Base-by-base conservation (phyloP, 2,797 vertebrate genomes). In the Naso thynnoides region DNA sequence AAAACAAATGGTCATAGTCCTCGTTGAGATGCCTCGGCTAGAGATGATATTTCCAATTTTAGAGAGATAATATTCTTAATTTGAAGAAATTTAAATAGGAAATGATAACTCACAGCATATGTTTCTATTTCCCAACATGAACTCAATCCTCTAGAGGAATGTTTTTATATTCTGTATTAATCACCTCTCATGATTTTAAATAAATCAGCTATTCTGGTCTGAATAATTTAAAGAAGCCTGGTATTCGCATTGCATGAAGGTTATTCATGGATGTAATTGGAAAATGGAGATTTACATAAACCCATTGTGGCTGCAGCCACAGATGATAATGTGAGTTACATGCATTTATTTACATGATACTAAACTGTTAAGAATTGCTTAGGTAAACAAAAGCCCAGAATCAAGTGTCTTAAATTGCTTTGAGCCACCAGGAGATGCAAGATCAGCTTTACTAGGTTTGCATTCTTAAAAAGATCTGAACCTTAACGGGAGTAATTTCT, bases 201-300 rank as follows among this genome's bases (percentile, higher is more conserved):
- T 61, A 82, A 86, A 75, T 23, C 0, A 76, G 50, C 39, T 66
- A 36, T 15, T 60, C 45, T 16, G 18, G 21, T 29, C 45, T 75
- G 63, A 72, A 72, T 67, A 29, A 63, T 74, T 79, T 55, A 73
- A 62, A 77, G 26, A 49, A 48, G 50, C 52, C 67, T 54, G 67
- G 23, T 70, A 66, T 67, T 79, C 31, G 39, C 61, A 53, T 59
- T 73, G 64, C 56, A 59, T 57, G 53, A 73, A 73, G 69, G 81
- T 76, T 79, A 84, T 69, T 90, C 61, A 83, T 79, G 84, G 54
- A 14, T 73, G 50, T 87, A 86, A 90, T 90, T 89, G 65, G 76
- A 86, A 85, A 81, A 76, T 31, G 50, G 59, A 71, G 53, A 88
- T 84, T 85, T 80, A 80, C 76, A 87, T 86, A 70, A 90, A 76